A percentile compares a stretch with the other conserved stretches of the same genome.
These are phyloP conservation scores for Odontesthes bonariensis DNA, from an alignment of 2,113 vertebrate species.

Conservation along the genomic window DNA sequence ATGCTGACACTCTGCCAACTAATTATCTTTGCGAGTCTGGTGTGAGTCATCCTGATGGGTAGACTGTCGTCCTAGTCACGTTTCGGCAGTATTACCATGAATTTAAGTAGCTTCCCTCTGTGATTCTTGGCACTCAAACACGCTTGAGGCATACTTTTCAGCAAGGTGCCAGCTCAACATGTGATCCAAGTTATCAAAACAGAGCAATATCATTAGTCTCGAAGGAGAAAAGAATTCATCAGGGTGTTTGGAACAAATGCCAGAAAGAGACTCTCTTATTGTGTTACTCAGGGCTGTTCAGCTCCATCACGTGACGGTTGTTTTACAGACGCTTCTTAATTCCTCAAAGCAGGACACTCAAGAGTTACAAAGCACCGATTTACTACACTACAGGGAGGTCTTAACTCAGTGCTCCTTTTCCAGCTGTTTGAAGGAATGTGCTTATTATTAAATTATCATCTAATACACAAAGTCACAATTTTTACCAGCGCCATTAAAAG, in stretches of 20 bases:
- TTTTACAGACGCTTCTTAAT: no score
- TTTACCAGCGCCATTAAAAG: neutral
- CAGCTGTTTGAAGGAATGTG: neutral
- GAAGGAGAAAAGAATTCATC: no score
- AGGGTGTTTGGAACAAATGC: no score
- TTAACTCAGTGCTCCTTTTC: neutral
- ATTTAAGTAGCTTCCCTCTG: conserved; percentile 49
- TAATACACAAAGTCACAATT: neutral
- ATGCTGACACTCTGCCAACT: conserved; percentile 38
- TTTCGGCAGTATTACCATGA: conserved; percentile 30
- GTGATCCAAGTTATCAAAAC: conserved; percentile 65
- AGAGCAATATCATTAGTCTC: conserved; percentile 50
- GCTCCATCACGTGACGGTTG: neutral
- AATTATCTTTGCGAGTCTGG: conserved; percentile 22
- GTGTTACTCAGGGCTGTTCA: conserved; percentile 24
- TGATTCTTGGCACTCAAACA: conserved; percentile 69
- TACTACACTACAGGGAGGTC: neutral
- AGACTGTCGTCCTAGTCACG: conserved; percentile 25
- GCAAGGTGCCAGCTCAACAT: conserved; percentile 50
- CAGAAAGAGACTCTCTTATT: neutral
- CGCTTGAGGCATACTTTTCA: conserved; percentile 38
- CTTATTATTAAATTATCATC: neutral
- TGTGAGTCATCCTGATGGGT: conserved; percentile 61
- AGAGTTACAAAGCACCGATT: neutral
- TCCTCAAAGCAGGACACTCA: no score